Percentiles rank a stretch among this genome's conserved stretches.
Conservation (phyloP, 2,113 vertebrate species). For the Gopherus flavomarginatus region DNA sequence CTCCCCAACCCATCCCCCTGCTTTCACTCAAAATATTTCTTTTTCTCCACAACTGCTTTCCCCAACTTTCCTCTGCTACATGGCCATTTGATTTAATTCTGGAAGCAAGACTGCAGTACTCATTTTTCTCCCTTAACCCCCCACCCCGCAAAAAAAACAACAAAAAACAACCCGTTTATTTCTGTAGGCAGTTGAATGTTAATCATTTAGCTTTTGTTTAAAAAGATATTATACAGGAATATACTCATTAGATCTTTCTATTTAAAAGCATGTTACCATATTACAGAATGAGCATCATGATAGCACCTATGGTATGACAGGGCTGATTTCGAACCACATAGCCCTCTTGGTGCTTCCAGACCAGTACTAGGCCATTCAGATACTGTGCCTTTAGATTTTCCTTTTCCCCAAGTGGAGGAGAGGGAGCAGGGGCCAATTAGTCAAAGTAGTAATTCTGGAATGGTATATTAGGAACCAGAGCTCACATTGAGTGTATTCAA, state of each 20-base stretch:
- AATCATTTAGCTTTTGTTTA: too few species aligned
- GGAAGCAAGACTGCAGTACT: background rate
- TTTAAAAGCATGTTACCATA: too few species aligned
- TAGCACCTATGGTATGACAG: too few species aligned
- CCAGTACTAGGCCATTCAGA: background rate
- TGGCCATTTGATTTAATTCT: background rate
- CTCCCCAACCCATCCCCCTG: too few species aligned
- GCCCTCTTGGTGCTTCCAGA: background rate
- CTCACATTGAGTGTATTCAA: background rate
- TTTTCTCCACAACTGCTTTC: background rate
- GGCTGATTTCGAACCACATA: background rate
- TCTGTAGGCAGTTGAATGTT: too few species aligned
- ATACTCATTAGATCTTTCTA: too few species aligned
- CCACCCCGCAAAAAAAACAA: too few species aligned
- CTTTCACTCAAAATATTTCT: background rate
- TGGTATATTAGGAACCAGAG: background rate
- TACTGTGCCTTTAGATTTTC: background rate
- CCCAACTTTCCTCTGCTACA: background rate
- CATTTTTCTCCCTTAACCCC: background rate
- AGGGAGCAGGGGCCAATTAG: background rate
- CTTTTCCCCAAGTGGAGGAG: background rate
- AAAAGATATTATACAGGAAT: too few species aligned
- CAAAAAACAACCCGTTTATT: too few species aligned
- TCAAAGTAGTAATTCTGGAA: background rate
- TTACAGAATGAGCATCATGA: too few species aligned